Conservation (phyloP, 2,888 invertebrate genomes). For the Cataglyphis cursor region DNA sequence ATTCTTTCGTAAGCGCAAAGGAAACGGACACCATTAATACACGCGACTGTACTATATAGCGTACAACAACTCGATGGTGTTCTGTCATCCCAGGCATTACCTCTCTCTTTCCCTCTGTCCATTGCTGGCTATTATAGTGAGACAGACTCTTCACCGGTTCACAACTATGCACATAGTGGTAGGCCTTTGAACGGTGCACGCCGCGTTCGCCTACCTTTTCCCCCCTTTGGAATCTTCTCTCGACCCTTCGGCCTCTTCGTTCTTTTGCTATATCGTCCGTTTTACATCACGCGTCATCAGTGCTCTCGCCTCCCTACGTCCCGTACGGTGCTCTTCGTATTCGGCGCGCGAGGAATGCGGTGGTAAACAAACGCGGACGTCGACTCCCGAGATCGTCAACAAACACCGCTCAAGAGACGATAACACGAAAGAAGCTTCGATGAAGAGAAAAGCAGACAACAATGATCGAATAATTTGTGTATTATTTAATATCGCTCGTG, state of each 20-base stretch:
- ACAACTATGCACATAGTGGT: slow-evolving; percentile 78
- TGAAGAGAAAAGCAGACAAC: not conserved
- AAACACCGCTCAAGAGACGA: slow-evolving; percentile 28
- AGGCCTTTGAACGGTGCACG: slow-evolving; percentile 77
- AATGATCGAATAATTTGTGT: not conserved
- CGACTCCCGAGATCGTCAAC: not conserved
- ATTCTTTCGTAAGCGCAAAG: not conserved
- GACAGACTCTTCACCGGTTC: slow-evolving; percentile 76
- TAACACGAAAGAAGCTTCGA: not conserved
- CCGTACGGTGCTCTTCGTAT: slow-evolving; percentile 1
- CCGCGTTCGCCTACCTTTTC: slow-evolving; percentile 58
- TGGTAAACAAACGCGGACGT: slow-evolving; percentile 56
- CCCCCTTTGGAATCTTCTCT: slow-evolving; percentile 5
- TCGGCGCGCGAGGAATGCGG: slow-evolving; percentile 8
- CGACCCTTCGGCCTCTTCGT: slow-evolving; percentile 19
- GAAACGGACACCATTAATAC: not conserved
- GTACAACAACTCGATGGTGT: slow-evolving; percentile 63
- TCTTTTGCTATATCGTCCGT: slow-evolving; percentile 43
- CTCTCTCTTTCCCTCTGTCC: slow-evolving; percentile 69
- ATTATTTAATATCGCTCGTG: slow-evolving; percentile 8
- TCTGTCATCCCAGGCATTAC: slow-evolving; percentile 76
- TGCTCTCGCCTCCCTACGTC: slow-evolving; percentile 11
- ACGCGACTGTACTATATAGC: slow-evolving; percentile 19
- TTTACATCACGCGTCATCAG: slow-evolving; percentile 35
- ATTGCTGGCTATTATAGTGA: slow-evolving; percentile 75